Evolutionary conservation across 1,140 invertebrate species (phyloP), one percentile per base, ranked within the genome.

Genomic region (Whitmania pigra): DNA sequence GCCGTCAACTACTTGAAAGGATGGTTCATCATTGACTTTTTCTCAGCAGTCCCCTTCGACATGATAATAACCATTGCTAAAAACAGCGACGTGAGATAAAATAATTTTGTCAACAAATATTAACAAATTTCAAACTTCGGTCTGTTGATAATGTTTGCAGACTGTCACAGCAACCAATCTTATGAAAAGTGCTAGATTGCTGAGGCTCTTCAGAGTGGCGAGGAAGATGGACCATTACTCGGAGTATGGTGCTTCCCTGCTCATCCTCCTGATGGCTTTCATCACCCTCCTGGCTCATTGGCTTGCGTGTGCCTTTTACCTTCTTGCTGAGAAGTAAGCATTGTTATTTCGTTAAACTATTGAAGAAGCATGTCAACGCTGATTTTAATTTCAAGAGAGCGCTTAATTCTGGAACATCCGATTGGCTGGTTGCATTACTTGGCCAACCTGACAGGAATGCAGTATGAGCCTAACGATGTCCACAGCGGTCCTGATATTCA

Each of bases 1-100:
- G 86, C 94, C 76, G 93, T 94, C 88, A 97, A 97, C 84, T 98
- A 97, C 83, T 87, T 97, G 75, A 94, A 94, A 82, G 94, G 92
- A 73, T 98, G 94, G 94, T 98, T 98, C 83, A 88, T 97, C 78
- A 97, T 98, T 81, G 94, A 98, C 83, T 86, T 97, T 76, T 87
- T 98, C 73, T 95, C 93, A 77, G 97, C 94, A 85, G 86, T 98
- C 80, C 94, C 94, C 73, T 98, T 97, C 81, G 94, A 98, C 85
- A 20, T 71, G 4, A 11, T 71, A 4, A 20, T 71, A 4, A 27
- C 25, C 7, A 25, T 25, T 11, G 20, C 5, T 15, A 27, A 54
- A 25, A 71, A 27, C 3, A 55, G 53, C 53, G 69, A 71, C 31
- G 69, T 71, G 53, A 71, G 53, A 29, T 15, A 13, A 63, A 25